Conservation (phyloP, 2,113 vertebrate species). For the Gnathonemus longibarbis region DNA sequence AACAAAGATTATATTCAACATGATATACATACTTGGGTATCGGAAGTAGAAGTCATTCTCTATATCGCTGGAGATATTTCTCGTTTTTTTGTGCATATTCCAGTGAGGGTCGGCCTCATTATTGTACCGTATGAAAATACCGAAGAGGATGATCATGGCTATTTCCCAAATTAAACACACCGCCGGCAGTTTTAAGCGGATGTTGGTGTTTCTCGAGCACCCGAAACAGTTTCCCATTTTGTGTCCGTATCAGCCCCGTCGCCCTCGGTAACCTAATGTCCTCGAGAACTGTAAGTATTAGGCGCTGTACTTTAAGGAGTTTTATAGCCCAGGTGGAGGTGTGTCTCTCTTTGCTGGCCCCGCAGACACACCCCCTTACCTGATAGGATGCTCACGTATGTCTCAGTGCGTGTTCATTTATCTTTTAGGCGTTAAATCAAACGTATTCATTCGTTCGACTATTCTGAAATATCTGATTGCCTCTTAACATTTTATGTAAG, state of each 20-base stretch:
- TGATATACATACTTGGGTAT: slow-evolving; percentile 87
- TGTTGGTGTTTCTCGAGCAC: slow-evolving; percentile 62
- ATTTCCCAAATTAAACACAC: slow-evolving; percentile 78
- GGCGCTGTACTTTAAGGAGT: not conserved
- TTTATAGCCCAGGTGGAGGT: slow-evolving; percentile 9
- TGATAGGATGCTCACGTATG: not conserved
- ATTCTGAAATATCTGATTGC: not conserved
- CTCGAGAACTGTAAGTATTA: not conserved
- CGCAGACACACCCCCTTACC: not conserved
- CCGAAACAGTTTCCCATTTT: slow-evolving; percentile 51
- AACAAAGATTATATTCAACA: not conserved
- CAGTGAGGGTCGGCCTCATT: slow-evolving; percentile 63
- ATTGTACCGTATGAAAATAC: slow-evolving; percentile 79
- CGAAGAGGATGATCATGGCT: slow-evolving; percentile 82
- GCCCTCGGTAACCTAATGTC: not conserved
- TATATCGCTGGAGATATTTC: slow-evolving; percentile 69
- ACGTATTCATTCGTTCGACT: not conserved
- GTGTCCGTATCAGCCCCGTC: not conserved
- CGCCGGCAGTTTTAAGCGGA: slow-evolving; percentile 74
- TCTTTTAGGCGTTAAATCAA: not conserved
- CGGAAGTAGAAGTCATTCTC: slow-evolving; percentile 96
- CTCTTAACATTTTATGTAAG: not conserved
- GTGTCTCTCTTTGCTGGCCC: slow-evolving; percentile 9
- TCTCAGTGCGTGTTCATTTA: not conserved
- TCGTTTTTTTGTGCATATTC: slow-evolving; percentile 27